Base-by-base conservation (phyloP, 1,140 invertebrate genomes). In the Drosophila kohkoa region DNA sequence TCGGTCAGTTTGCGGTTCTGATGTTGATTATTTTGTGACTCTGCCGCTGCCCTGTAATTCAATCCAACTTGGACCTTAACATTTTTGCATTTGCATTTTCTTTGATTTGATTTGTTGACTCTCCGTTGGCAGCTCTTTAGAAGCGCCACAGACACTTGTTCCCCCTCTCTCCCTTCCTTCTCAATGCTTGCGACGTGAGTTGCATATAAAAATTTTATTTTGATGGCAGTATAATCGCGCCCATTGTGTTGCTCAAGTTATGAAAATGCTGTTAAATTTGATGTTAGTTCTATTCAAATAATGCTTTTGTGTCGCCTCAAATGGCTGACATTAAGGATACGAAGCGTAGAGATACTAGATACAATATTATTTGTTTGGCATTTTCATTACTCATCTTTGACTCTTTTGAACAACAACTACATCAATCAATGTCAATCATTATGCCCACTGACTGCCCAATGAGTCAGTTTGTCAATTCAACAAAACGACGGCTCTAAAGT, bases 21-120 rank as follows among this genome's bases (percentile, higher is more conserved):
- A 76, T 48, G 77, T 72, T 77, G 77, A 79, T 79, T 79, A 77
- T 77, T 79, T 75, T 8, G 45, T 58, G 54, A 38, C 35, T 38
- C 48, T 15, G 30, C 28, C 52, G 25, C 51, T 58, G 32, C 15
- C 28, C 48, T 28, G 54, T 58, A 71, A 65, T 66, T 70, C 73
- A 76, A 71, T 43, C 20, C 48, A 54, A 25, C 52, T 62, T 16
- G 8, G 15, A 49, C 45, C 43, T n/a, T 35, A 51, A 49, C 60
- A 65, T 38, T 52, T 54, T 46, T 58, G 45, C 13, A 35, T 57
- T 68, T 75, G 62, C 67, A 71, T 67, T 75, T 72, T 71, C 58
- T 59, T 51, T 66, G 62, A 62, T 64, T 51, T 66, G 62, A 66
- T 72, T 76, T 76, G 68, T 75, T 72, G 67, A 65, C 73, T 54